A percentile compares a stretch with the other conserved stretches of the same genome.
Evolutionary conservation across 2,797 vertebrate genomes (phyloP).

Genomic region (Lepilemur ruficaudatus): DNA sequence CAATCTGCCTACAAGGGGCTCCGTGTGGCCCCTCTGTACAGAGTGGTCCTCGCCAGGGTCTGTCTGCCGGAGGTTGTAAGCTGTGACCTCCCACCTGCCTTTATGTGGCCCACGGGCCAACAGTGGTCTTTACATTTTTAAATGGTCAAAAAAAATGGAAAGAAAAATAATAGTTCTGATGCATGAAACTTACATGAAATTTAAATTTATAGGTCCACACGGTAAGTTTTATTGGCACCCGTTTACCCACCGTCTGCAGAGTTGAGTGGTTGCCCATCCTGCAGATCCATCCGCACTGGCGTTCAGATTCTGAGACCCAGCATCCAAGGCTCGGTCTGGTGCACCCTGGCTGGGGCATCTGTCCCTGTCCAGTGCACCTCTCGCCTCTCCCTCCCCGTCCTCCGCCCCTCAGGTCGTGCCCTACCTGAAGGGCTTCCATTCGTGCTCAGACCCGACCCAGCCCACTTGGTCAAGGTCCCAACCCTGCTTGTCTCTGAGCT

Average conservation of each 20-base stretch:
- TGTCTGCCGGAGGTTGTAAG: neutral
- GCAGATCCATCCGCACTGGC: fast-evolving
- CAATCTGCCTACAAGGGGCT: fast-evolving
- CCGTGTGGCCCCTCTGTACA: neutral
- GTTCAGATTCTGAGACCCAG: neutral
- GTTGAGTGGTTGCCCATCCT: neutral
- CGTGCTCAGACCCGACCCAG: neutral
- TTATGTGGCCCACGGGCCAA: neutral
- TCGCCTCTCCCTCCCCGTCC: neutral
- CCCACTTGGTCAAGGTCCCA: too few relatives aligned
- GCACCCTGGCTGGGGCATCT: neutral
- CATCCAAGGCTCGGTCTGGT: neutral
- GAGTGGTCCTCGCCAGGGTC: neutral
- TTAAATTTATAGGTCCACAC: fast-evolving
- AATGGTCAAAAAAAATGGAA: neutral
- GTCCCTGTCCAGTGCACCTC: fast-evolving
- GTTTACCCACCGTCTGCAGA: fast-evolving
- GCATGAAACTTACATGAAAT: fast-evolving
- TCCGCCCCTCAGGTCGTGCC: neutral
- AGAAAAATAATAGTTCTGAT: neutral
- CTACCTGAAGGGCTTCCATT: neutral
- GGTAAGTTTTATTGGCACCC: fast-evolving
- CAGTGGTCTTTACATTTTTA: neutral
- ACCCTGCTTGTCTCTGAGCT: neutral
- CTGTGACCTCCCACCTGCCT: neutral